Evolutionary conservation across 2,797 vertebrate species (phyloP), one percentile per base, ranked within the genome.

Genomic region (Octomys mimax): DNA sequence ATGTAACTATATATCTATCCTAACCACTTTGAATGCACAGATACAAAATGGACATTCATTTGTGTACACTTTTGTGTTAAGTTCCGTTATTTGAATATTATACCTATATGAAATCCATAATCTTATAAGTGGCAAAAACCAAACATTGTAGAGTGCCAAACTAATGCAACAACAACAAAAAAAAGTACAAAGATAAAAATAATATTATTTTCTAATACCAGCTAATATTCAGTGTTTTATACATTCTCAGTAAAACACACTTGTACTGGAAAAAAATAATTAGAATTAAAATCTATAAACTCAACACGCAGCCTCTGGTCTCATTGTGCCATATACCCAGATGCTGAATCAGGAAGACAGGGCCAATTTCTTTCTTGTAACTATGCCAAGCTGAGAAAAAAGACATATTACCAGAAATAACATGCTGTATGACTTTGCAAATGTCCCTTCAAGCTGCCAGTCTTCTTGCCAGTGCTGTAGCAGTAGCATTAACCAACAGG

Each of bases 381-480:
- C 95, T 52, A 91, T 88, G 96, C 94, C 97, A 98, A 21, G 33
- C 28, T 46, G 42, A 90, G 96, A 33, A 75, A 93, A 68, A 36
- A 95, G 54, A 87, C 14, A 26, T 70, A 85, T 97, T 98, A 95
- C 87, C 79, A 98, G 96, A 97, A 98, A 98, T 95, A 98, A 96
- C 92, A 11, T 97, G 95, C 95, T 98, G n/a, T 96, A 92, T 98
- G 97, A 98, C 98, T 98, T 98, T 98, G 96, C 96, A 97, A 98
- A 97, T 97, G 96, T 71, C 98, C 97, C 94, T 97, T 98, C 98
- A 98, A 98, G 85, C 96, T 98, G 98, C 96, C 97, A 96, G 78
- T 97, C 95, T 96, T 95, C 64, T 93, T 98, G 98, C 98, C 98
- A 98, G 97, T 95, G 92, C 94, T 92, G 92, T 64, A 94, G 95